These are phyloP conservation scores for Pachycephala philippinensis DNA, from an alignment of 2,113 vertebrate species.

Conservation along the genomic window DNA sequence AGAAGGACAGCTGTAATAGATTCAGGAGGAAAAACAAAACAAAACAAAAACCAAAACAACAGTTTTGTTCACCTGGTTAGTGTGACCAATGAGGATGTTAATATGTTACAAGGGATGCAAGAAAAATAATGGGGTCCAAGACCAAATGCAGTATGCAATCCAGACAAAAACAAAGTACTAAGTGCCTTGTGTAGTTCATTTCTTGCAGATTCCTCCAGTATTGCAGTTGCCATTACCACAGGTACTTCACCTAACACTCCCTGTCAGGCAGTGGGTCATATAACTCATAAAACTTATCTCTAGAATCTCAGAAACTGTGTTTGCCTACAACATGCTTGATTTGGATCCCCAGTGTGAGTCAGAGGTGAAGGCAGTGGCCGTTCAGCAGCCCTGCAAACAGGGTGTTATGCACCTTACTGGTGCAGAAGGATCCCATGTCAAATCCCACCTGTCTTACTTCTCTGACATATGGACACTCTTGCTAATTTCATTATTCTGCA, in stretches of 20 bases:
- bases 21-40: no score
- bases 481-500: not conserved
- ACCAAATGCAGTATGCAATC: not conserved
- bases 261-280: not conserved
- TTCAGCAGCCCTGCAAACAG: not conserved
- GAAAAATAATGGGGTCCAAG: not conserved
- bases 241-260: not conserved
- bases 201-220: not conserved
- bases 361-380: not conserved
- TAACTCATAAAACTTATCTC: not conserved
- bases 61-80: not conserved
- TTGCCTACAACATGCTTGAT: not conserved
- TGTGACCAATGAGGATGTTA: not conserved
- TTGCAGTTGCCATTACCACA: not conserved
- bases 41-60: not conserved
- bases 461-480: fast-evolving
- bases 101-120: not conserved
- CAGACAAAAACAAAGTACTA: not conserved
- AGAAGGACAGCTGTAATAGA: not conserved
- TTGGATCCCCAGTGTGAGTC: not conserved
- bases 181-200: not conserved
- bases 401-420: not conserved
- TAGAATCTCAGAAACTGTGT: not conserved
- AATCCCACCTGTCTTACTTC: not conserved
- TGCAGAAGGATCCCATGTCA: not conserved